Conservation (phyloP, 2,888 invertebrate species). For the Chrysolina haemoptera region DNA sequence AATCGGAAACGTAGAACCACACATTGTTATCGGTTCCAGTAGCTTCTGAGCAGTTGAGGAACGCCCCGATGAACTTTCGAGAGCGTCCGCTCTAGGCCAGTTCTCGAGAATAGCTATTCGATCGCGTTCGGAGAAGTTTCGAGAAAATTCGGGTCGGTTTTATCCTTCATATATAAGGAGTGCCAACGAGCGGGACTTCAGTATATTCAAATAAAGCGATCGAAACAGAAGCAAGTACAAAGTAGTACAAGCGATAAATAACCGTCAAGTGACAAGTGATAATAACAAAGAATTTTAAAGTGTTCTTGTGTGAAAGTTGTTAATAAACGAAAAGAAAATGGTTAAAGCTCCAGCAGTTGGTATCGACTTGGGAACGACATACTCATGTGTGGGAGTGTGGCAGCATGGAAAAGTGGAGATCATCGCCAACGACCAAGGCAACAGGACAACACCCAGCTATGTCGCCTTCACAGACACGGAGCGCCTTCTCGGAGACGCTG, state of each 20-base stretch:
- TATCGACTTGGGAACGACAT: slow-evolving; percentile 91
- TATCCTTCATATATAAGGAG: slow-evolving; percentile 35
- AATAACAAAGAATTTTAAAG: neutral
- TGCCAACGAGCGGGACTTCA: slow-evolving; percentile 18
- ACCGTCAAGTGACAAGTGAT: neutral
- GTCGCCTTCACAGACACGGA: slow-evolving; percentile 82
- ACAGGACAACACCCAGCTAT: slow-evolving; percentile 87
- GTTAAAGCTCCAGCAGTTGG: slow-evolving; percentile 76
- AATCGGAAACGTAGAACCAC: neutral
- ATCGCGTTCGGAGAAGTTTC: slow-evolving; percentile 25
- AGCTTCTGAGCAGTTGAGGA: slow-evolving; percentile 1
- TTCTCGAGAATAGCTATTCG: neutral
- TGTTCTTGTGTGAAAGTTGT: slow-evolving; percentile 6
- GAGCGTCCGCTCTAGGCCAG: neutral
- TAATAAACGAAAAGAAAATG: slow-evolving; percentile 50
- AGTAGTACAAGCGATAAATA: slow-evolving; percentile 59
- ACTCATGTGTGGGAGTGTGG: slow-evolving; percentile 88
- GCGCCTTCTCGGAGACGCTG: slow-evolving; percentile 79
- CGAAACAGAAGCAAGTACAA: slow-evolving; percentile 16
- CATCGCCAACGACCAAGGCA: slow-evolving; percentile 89
- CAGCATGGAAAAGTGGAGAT: slow-evolving; percentile 88
- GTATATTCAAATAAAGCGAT: slow-evolving; percentile 20
- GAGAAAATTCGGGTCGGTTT: slow-evolving; percentile 35
- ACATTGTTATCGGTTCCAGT: neutral
- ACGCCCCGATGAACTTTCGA: neutral